phyloP scores from a whole-genome alignment of 2,797 vertebrate genomes.

The Manis pentadactyla region DNA sequence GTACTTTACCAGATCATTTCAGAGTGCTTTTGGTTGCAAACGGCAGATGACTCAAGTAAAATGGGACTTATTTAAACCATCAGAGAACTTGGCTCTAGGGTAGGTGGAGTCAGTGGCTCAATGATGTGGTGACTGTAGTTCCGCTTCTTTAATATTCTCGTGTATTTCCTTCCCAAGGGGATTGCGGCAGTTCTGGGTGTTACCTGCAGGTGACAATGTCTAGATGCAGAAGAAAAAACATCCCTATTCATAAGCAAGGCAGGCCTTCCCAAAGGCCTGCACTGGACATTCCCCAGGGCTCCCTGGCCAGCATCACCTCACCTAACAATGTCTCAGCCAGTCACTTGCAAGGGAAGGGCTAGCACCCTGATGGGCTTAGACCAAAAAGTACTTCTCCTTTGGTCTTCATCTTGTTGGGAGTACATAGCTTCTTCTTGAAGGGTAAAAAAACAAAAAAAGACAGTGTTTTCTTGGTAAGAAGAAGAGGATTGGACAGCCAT shows the following conservation, averaged over 20 bases:
- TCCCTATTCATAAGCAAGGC: neutral
- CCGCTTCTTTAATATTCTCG: neutral
- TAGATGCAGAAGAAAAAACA: neutral
- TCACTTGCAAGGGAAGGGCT: neutral
- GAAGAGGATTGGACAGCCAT: neutral
- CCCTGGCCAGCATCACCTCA: neutral
- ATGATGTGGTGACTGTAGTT: neutral
- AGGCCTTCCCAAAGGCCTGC: neutral
- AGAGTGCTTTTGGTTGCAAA: neutral
- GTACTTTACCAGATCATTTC: conserved; percentile 28
- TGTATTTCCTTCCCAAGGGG: neutral
- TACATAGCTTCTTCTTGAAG: conserved; percentile 13
- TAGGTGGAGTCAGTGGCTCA: neutral
- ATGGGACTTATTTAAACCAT: neutral
- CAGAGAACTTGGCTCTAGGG: neutral
- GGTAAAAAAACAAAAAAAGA: neutral
- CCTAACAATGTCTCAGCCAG: neutral
- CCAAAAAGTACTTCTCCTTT: neutral
- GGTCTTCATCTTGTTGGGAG: neutral
- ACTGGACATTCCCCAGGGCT: neutral
- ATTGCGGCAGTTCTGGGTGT: neutral
- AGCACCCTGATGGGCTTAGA: neutral
- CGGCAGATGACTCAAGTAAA: neutral
- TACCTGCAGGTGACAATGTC: neutral
- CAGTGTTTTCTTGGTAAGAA: conserved; percentile 19